phyloP scores from a whole-genome alignment of 2,888 invertebrate species.

The Caenorhabditis uteleia region DNA sequence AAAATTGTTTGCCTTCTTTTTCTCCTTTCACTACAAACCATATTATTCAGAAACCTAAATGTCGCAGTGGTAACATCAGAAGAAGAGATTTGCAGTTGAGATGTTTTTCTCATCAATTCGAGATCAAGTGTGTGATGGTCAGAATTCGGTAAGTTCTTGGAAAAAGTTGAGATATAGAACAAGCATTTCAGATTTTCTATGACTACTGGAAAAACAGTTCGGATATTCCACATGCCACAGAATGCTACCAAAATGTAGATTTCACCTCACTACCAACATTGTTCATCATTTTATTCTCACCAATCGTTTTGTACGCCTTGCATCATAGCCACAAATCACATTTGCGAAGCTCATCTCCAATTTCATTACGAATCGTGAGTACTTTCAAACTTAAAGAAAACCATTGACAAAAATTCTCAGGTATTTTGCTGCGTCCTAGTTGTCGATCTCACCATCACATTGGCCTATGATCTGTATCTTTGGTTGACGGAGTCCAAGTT shows the following conservation, averaged over 20 bases:
- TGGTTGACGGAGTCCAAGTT: conserved; percentile 3
- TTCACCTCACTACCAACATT: conserved; percentile 59
- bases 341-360: conserved; percentile 52
- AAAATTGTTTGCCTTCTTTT: no score
- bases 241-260: conserved; percentile 62
- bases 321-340: conserved; percentile 55
- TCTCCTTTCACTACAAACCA: no score
- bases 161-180: neutral
- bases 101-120: conserved; percentile 37
- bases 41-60: no score
- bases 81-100: no score
- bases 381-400: neutral
- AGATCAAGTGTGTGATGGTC: conserved; percentile 34
- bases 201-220: conserved; percentile 42
- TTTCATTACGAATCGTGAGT: conserved; percentile 61
- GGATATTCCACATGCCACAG: conserved; percentile 42
- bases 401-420: conserved; percentile 16
- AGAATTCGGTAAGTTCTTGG: conserved; percentile 21
- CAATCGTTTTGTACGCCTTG: conserved; percentile 57
- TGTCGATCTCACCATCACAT: conserved; percentile 44
- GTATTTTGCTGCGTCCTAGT: conserved; percentile 43
- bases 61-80: no score
- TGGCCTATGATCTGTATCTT: conserved; percentile 41
- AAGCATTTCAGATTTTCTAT: conserved; percentile 46
- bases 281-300: conserved; percentile 57